phyloP scores from a whole-genome alignment of 2,113 vertebrate genomes.

The Dromas ardeola region DNA sequence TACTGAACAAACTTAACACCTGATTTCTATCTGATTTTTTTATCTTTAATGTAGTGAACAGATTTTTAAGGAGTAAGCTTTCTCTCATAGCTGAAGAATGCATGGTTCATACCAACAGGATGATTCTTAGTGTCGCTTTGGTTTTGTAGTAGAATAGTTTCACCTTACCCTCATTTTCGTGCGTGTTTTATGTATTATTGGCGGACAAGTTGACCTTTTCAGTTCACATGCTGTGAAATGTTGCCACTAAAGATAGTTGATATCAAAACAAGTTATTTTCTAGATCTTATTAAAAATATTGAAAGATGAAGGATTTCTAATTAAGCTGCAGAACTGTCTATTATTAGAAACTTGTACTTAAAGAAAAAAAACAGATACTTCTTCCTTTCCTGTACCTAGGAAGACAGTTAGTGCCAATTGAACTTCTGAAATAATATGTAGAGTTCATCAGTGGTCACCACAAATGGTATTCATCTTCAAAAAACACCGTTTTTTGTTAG shows the following conservation, averaged over 20 bases:
- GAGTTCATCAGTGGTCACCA: background rate
- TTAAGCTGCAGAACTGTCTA: background rate
- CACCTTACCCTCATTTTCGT: background rate
- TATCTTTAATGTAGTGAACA: background rate
- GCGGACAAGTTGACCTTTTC: background rate
- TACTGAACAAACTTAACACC: background rate
- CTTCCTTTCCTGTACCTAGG: background rate
- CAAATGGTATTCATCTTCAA: background rate
- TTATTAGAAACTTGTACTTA: background rate
- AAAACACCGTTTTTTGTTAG: background rate
- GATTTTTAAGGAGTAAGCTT: background rate
- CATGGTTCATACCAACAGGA: background rate
- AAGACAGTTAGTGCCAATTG: background rate
- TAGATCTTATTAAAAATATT: background rate
- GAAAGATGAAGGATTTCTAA: background rate
- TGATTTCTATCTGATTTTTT: background rate
- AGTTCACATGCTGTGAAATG: background rate
- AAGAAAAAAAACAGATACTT: background rate
- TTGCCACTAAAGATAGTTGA: background rate
- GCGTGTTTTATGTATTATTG: background rate
- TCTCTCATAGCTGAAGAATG: background rate
- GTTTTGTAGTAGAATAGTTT: background rate
- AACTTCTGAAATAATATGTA: background rate
- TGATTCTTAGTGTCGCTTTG: background rate
- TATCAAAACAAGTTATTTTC: background rate